A percentile compares a stretch with the other conserved stretches of the same genome.
Conservation (phyloP, 1,140 invertebrate genomes). For the Trinorchestia longiramus region DNA sequence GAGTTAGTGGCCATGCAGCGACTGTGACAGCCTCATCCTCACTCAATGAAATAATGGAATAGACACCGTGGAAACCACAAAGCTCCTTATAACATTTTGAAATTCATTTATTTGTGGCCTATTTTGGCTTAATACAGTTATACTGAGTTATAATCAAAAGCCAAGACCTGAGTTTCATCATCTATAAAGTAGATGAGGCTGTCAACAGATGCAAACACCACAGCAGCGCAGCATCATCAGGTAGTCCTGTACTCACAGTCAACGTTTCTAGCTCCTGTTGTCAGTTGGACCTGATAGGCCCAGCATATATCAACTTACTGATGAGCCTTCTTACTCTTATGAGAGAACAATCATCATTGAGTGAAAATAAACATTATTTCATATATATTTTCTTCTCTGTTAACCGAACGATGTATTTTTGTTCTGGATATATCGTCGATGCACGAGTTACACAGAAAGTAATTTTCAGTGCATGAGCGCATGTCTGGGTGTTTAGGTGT, state of each 20-base stretch:
- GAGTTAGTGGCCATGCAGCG: not conserved
- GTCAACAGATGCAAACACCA: not conserved
- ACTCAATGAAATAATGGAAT: not conserved
- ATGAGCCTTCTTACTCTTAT: not conserved
- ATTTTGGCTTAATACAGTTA: not conserved
- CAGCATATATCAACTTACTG: not conserved
- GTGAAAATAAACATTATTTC: not conserved
- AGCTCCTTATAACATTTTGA: not conserved
- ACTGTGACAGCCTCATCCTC: not conserved
- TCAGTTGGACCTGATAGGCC: not conserved
- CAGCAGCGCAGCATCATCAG: not conserved
- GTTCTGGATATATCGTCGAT: not conserved
- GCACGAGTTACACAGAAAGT: not conserved
- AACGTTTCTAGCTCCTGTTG: not conserved
- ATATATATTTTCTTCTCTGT: not conserved
- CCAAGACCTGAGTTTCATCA: not conserved
- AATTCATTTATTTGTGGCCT: not conserved
- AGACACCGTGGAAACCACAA: not conserved
- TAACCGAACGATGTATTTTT: not conserved
- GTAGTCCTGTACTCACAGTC: not conserved
- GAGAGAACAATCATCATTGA: not conserved
- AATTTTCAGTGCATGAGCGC: not conserved
- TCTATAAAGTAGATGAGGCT: not conserved
- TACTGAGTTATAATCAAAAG: not conserved
- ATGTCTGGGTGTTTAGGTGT: not conserved